Percentiles rank a stretch among this genome's conserved stretches.
These are phyloP conservation scores for Lates calcarifer DNA, from an alignment of 2,113 vertebrate species.

Conservation along the genomic window DNA sequence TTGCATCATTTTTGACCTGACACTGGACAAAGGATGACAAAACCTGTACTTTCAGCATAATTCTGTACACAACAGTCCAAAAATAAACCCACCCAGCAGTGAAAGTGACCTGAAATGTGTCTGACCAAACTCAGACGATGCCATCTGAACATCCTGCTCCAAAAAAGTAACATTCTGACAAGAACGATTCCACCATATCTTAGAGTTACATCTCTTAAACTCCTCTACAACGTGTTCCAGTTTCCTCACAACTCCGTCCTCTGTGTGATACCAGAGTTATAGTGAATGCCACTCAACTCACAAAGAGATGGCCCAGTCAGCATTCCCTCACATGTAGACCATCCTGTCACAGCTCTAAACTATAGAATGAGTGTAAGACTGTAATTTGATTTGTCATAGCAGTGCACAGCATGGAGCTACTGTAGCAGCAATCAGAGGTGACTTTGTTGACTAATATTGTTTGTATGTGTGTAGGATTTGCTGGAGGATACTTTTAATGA, in stretches of 20 bases:
- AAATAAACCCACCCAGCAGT: conserved; percentile 46
- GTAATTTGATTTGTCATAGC: no score
- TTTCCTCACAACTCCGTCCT: conserved; percentile 10
- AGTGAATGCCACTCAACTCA: conserved; percentile 1
- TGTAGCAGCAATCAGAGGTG: no score
- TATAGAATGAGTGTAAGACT: no score
- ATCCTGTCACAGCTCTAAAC: no score
- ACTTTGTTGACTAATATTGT: no score
- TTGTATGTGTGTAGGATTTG: no score
- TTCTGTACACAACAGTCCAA: conserved; percentile 1
- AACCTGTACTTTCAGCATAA: background rate
- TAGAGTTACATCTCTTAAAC: background rate
- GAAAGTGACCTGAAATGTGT: conserved; percentile 41
- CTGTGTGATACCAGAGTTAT: background rate
- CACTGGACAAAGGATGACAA: background rate
- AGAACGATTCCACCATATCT: background rate
- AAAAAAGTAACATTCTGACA: conserved; percentile 14
- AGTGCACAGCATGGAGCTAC: no score
- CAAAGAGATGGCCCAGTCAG: conserved; percentile 36
- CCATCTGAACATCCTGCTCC: conserved; percentile 32
- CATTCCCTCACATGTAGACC: background rate
- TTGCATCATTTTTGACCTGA: background rate
- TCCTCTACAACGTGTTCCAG: background rate
- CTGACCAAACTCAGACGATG: conserved; percentile 17
- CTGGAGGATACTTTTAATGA: no score